A percentile compares a stretch with the other conserved stretches of the same genome.
Evolutionary conservation across 92 coral and sea anemone species (phyloP).

Genomic region (Porites lobata): DNA sequence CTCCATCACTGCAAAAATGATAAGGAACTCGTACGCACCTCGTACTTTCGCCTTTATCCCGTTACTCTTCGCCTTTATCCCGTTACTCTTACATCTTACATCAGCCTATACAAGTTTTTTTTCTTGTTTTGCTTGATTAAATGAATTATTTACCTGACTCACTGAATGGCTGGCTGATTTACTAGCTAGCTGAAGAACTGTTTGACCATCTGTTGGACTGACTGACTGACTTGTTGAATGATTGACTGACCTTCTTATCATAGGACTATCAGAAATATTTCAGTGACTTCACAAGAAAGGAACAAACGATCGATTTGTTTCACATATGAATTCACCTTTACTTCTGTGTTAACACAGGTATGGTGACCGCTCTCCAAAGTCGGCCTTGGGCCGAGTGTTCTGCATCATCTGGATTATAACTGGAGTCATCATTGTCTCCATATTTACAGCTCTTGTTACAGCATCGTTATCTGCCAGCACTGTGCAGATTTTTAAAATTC

Average conservation of each 20-base stretch:
- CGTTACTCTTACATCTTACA: too few species aligned
- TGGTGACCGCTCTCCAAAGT: slow-evolving; percentile 95
- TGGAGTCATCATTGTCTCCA: slow-evolving; percentile 88
- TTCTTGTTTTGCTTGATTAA: too few species aligned
- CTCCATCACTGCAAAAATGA: too few species aligned
- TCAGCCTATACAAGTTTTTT: too few species aligned
- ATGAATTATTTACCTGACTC: not conserved
- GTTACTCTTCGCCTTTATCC: too few species aligned
- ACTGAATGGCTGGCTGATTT: not conserved
- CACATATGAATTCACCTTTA: not conserved
- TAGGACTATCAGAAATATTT: not conserved
- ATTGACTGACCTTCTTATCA: not conserved
- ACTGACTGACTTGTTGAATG: not conserved
- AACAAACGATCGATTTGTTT: not conserved
- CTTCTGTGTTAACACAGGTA: slow-evolving; percentile 44
- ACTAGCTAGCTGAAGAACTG: not conserved
- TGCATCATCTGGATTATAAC: slow-evolving; percentile 89
- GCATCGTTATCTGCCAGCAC: slow-evolving; percentile 84
- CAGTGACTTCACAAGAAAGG: too few species aligned
- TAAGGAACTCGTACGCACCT: too few species aligned
- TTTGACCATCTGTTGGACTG: not conserved
- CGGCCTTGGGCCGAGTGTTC: slow-evolving; percentile 83
- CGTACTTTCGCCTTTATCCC: too few species aligned
- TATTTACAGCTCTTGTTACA: slow-evolving; percentile 90
- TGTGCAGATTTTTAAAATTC: slow-evolving; percentile 60